Evolutionary conservation across 2,797 vertebrate species (phyloP).

Genomic region (Furcifer pardalis): DNA sequence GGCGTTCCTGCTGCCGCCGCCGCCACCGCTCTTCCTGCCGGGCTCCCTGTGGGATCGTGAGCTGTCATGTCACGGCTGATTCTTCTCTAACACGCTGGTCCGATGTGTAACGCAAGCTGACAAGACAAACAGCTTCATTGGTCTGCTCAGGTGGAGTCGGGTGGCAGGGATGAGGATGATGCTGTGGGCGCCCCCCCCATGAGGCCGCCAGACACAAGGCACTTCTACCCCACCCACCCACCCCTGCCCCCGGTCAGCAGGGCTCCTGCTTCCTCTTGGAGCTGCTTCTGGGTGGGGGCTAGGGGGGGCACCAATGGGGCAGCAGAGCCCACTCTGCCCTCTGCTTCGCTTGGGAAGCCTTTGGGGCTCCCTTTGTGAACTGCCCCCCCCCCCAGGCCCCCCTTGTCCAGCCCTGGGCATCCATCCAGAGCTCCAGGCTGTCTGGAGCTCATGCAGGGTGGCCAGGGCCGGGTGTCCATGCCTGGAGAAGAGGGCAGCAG

Average conservation of each 20-base stretch:
- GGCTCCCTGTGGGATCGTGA: conserved; percentile 65
- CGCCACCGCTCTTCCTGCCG: conserved; percentile 40
- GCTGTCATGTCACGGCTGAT: conserved; percentile 69
- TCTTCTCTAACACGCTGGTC: conserved; percentile 67
- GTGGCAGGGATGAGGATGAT: background rate
- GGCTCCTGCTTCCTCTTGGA: background rate
- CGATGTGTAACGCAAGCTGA: conserved; percentile 60
- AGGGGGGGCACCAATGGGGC: no score
- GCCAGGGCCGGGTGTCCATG: background rate
- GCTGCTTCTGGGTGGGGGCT: background rate
- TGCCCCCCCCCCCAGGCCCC: no score
- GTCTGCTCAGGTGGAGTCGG: conserved; percentile 16
- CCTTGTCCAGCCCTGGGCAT: background rate
- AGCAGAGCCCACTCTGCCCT: no score
- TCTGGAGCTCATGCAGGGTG: no score
- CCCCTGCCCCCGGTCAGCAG: rapidly evolving
- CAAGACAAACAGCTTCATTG: conserved; percentile 73
- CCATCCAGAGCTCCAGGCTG: no score
- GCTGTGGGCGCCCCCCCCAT: background rate
- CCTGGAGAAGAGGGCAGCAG: no score
- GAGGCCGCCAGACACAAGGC: no score
- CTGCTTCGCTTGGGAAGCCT: background rate
- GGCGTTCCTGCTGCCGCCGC: conserved; percentile 17
- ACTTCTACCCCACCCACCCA: no score
- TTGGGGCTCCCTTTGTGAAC: background rate